Base-by-base conservation (phyloP, 1,140 invertebrate genomes). In the Aphaenogaster rudis region DNA sequence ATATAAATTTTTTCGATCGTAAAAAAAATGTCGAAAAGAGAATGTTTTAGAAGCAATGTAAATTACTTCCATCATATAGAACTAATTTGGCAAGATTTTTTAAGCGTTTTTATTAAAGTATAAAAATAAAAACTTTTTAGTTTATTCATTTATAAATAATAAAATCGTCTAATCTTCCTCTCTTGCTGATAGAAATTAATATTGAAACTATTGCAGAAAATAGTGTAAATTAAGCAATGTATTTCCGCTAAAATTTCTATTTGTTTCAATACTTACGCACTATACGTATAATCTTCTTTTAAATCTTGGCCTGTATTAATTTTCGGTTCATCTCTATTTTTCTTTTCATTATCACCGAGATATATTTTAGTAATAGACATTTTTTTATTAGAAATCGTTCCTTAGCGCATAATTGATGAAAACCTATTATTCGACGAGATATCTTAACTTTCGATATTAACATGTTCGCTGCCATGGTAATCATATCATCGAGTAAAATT, bases 1-100 rank as follows among this genome's bases (percentile, higher is more conserved):
- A 33, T 67, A 28, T 42, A 69, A 28, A 64, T 50, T 66, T 66
- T 64, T 57, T 57, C n/a, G 13, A 1, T 81, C 13, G 5, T 81
- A 81, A 71, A 39, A 39, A 28, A 28, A 28, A 28, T 28, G 28
- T 28, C 28, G 28, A 28, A 28, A 28, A 28, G 28, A 28, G 15
- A 57, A 42, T 59, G 9, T 81, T 71, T 67, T 11, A 81, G 59
- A 81, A 57, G 15, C 71, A 81, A 81, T 17, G 21, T 71, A 17
- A 36, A 63, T 48, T 48, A 64, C 1, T 48, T 78, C 15, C 15
- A 21, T 15, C 36, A 42, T n/a, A 48, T 63, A 64, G 11, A 50
- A 13, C 11, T 64, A 61, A 63, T n/a, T 48, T 64, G 77, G 77
- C 77, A 79, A 79, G 61, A 79, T 15, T 28, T 79, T 66, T 66